Base-by-base conservation (phyloP, 64 coral and sea anemone species). In the Pocillopora verrucosa region DNA sequence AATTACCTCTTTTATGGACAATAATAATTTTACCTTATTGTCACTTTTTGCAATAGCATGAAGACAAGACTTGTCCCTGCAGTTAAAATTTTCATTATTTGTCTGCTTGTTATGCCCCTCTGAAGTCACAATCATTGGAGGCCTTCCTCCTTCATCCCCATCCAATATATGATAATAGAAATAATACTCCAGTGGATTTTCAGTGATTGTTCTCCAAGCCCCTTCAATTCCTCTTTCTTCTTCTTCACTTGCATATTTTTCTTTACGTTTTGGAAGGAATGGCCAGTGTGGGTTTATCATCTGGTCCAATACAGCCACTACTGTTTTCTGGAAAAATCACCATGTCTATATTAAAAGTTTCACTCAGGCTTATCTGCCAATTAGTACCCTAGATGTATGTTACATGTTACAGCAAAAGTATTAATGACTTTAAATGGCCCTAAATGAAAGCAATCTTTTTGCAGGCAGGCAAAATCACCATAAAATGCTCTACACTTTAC, bases 261-360 rank as follows among this genome's bases (percentile, higher is more conserved):
- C 86, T 70, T 86, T 92, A 19, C 79, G 84, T 10, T 94, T 93
- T 11, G 92, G 96, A 34, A 94, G 96, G 57, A 89, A 94, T 0
- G 96, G 96, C 96, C 96, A 98, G 61, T 92, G 92, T 36, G 96
- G 96, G 34, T 98, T 92, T 13, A 98, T 90, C 89, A 94, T 92
- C 13, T 87, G 83, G 51, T 98, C 92, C 36, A 98, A 72, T 0
- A 94, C 92, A 10, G 96, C 92, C 9, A 98, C 80, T 56, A 90
- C 77, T 62, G 92, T 89, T 94, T 98, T 98, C 96, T 98, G 72
- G 34, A 30, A 30, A 16, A 30, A 30, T 30, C 30, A 30, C 30
- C 30, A 30, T 30, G 30, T 30, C 30, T 30, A 30, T 30, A 30
- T 30, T 30, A 30, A 30, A 30, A 30, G 30, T 30, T 30, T 30